Conservation (phyloP, 2,797 vertebrate genomes). For the Coracias cyanogaster region DNA sequence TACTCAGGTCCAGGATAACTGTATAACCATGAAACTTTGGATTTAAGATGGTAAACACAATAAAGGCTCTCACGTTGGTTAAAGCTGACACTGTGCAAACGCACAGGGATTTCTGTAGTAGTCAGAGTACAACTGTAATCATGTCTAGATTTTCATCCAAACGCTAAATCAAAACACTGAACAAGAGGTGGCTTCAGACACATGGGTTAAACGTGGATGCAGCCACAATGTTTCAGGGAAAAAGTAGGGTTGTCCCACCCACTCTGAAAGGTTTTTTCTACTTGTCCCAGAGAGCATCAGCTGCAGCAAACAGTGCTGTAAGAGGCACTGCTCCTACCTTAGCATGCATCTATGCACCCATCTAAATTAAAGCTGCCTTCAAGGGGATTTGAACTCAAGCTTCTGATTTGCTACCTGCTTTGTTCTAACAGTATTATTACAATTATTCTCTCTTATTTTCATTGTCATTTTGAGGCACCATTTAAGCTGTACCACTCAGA, state of each 20-base stretch:
- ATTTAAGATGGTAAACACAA: neutral
- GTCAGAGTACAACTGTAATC: neutral
- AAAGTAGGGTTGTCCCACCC: neutral
- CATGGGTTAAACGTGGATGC: neutral
- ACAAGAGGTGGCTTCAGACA: neutral
- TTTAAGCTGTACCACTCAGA: neutral
- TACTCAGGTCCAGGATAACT: neutral
- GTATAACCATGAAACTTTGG: neutral
- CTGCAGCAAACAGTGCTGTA: neutral
- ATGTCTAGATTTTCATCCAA: neutral
- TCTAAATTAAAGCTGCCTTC: neutral
- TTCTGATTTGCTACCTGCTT: neutral
- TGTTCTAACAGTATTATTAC: neutral
- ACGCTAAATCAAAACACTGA: neutral
- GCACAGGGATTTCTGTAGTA: neutral
- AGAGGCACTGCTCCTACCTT: neutral
- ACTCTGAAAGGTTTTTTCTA: neutral
- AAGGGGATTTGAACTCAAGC: neutral
- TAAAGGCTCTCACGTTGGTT: neutral
- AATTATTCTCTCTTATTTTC: neutral
- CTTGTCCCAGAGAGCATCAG: neutral
- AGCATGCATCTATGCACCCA: neutral
- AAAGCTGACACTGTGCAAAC: neutral
- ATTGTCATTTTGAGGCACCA: neutral
- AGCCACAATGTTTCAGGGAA: neutral